Base-by-base conservation (phyloP, 2,888 invertebrate species). In the Mesorhabditis spiculigera region DNA sequence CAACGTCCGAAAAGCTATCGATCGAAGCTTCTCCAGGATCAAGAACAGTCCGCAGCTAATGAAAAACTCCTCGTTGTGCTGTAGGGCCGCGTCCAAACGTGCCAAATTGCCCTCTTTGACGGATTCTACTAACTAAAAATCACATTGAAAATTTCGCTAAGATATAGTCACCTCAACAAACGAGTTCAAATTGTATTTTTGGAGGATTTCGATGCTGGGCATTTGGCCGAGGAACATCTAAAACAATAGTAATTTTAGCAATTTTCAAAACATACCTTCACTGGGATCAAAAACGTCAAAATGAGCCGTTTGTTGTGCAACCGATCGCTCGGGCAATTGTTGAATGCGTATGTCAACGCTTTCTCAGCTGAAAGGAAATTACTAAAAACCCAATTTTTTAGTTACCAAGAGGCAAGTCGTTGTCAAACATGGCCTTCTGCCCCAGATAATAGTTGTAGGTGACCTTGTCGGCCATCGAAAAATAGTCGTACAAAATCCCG, bases 361-460 rank as follows among this genome's bases (percentile, higher is more conserved):
- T 93, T 92, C 86, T 97, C 95, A 42, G 97, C 97, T 87, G 86
- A 74, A 89, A 88, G 72, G 73, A 67, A 28, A 50, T 13, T 13
- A 50, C 8, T 50, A 13, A 13, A 1, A 50, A 0, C 8, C n/a
- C 1, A 10, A 2, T 10, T 13, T 13, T 10, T 50, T 13, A 77
- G 77, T 78, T 85, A 90, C 91, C 91, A 79, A 91, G 90, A 86
- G 92, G 91, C 86, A 95, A 95, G 86, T 97, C 94, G 69, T 94
- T 94, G 87, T 98, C 97, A 86, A 97, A 98, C 94, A 98, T 96
- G 4, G 95, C 93, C 87, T 97, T 96, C 45, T 96, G 90, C 0
- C 97, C 97, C 28, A 95, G 93, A 88, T 94, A 97, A 87, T 96
- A 89, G 86, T 93, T 93, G 87, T 95, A 98, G 0, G 97, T 97